phyloP scores from a whole-genome alignment of 1,140 invertebrate species.

The Penaeus vannamei region DNA sequence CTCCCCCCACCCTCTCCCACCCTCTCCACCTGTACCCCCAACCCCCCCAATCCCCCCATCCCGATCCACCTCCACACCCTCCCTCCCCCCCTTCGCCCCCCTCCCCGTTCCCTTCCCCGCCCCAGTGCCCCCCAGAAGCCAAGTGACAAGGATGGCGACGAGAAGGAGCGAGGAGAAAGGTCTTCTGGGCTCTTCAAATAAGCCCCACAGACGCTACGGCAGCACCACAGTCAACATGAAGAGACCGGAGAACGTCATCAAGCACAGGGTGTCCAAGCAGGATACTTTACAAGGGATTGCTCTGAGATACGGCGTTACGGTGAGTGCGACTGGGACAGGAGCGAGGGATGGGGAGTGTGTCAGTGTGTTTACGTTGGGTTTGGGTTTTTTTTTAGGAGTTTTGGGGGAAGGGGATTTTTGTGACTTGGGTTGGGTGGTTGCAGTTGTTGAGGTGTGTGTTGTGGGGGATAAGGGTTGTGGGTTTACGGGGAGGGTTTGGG shows the following conservation, averaged over 20 bases:
- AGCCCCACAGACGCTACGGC: slow-evolving; percentile 67
- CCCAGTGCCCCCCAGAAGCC: not conserved
- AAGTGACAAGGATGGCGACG: slow-evolving; percentile 62
- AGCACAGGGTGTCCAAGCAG: slow-evolving; percentile 66
- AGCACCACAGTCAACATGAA: slow-evolving; percentile 68
- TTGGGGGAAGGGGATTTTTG: too few species aligned
- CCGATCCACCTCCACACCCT: too few species aligned
- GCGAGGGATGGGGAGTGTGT: too few species aligned
- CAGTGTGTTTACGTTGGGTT: too few species aligned
- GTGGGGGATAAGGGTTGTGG: too few species aligned
- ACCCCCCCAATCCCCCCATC: not conserved
- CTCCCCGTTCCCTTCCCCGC: not conserved
- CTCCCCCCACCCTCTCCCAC: too few species aligned
- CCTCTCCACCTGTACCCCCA: too few species aligned
- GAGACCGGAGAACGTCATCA: slow-evolving; percentile 64
- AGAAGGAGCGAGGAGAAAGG: slow-evolving; percentile 68
- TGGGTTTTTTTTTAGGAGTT: too few species aligned
- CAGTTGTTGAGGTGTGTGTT: too few species aligned
- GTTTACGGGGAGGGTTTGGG: too few species aligned
- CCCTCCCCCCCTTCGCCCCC: too few species aligned
- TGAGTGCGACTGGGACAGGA: slow-evolving; percentile 32
- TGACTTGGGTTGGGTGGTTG: too few species aligned
- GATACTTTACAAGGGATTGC: slow-evolving; percentile 67
- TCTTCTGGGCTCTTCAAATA: slow-evolving; percentile 57
- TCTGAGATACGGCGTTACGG: slow-evolving; percentile 67